Conservation (phyloP, 2,888 invertebrate genomes). For the Cyaniris semiargus region DNA sequence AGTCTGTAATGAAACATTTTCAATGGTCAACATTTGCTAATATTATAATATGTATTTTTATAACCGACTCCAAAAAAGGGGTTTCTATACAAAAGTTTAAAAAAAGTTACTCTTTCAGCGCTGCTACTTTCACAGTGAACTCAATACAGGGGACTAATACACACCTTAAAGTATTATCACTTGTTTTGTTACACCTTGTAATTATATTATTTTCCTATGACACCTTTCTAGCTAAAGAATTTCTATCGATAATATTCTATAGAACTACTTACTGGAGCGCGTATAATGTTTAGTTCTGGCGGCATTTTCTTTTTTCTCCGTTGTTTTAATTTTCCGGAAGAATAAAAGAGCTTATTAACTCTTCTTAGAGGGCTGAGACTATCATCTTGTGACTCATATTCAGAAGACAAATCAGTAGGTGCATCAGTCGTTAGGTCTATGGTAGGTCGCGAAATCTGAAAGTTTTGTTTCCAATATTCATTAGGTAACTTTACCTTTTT, state of each 20-base stretch:
- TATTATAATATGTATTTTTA: no score
- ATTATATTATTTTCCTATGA: no score
- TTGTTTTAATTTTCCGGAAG: constrained; percentile 61
- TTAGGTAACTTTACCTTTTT: not conserved
- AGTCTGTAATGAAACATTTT: constrained; percentile 55
- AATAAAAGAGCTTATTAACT: constrained; percentile 67
- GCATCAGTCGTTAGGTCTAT: constrained; percentile 84
- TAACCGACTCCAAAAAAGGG: no score
- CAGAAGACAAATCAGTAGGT: constrained; percentile 83
- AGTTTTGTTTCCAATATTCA: constrained; percentile 32
- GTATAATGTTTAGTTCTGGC: constrained; percentile 74
- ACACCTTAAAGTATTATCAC: no score
- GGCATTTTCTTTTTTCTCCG: constrained; percentile 78
- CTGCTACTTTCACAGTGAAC: no score
- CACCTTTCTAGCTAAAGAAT: not conserved
- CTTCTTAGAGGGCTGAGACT: constrained; percentile 70
- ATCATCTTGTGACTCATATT: constrained; percentile 78
- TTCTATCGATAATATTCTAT: not conserved
- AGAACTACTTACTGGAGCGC: constrained; percentile 60
- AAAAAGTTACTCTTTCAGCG: no score
- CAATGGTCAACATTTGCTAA: not conserved
- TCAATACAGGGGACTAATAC: no score
- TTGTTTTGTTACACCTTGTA: no score
- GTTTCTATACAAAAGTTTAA: no score
- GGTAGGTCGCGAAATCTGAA: constrained; percentile 80